Percentiles rank a stretch among this genome's conserved stretches.
These are phyloP conservation scores for Chrosomus eos DNA, from an alignment of 2,797 vertebrate genomes.

Conservation along the genomic window DNA sequence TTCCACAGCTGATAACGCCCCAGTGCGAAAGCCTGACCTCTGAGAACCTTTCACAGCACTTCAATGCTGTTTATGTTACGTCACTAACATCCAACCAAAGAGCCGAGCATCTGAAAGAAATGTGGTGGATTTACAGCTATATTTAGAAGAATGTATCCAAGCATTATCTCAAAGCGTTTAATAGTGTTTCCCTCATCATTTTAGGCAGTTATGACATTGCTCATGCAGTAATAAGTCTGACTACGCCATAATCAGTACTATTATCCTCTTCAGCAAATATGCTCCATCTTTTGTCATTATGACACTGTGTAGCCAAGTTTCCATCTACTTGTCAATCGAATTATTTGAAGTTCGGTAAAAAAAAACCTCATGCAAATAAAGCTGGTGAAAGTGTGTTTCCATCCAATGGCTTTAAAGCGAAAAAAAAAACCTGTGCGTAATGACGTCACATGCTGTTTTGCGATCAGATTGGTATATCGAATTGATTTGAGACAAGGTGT, in stretches of 20 bases:
- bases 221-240: not conserved
- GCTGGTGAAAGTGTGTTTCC: too few species aligned
- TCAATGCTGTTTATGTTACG: conserved; percentile 70
- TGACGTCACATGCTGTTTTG: too few species aligned
- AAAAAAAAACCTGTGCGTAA: too few species aligned
- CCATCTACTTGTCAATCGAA: too few species aligned
- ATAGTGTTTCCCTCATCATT: not conserved
- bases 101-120: not conserved
- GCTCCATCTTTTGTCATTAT: not conserved
- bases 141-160: not conserved
- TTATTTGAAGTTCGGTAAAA: too few species aligned
- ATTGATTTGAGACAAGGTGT: too few species aligned
- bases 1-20: conserved; percentile 76
- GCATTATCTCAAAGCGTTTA: not conserved
- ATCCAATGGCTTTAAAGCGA: too few species aligned
- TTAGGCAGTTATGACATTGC: not conserved
- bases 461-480: too few species aligned
- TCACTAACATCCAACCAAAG: conserved; percentile 10
- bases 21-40: conserved; percentile 60
- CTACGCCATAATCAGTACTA: not conserved
- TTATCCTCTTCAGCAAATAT: not conserved
- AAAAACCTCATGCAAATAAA: too few species aligned
- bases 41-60: conserved; percentile 71
- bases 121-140: not conserved
- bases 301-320: too few species aligned